Conservation (phyloP, 2,888 invertebrate genomes). For the Ophioninae sp. region DNA sequence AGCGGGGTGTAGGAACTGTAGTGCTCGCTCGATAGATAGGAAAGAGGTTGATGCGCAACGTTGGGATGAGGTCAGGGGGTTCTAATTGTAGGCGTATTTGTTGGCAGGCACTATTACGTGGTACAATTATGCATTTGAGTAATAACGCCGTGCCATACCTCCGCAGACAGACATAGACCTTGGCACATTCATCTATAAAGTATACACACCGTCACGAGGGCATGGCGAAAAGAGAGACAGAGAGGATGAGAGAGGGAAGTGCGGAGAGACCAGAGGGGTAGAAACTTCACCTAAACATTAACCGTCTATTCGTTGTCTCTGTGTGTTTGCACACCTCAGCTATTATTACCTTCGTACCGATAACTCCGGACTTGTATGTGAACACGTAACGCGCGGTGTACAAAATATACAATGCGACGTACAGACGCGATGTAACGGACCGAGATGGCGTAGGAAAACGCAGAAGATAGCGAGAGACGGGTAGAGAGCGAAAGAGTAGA, state of each 20-base stretch:
- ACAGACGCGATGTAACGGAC: constrained; percentile 36
- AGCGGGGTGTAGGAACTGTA: not conserved
- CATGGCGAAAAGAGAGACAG: not conserved
- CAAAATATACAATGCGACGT: constrained; percentile 49
- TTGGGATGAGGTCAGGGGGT: constrained; percentile 26
- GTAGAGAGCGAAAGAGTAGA: constrained; percentile 66
- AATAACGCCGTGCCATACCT: constrained; percentile 66
- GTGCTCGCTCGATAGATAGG: constrained; percentile 31
- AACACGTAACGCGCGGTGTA: constrained; percentile 28
- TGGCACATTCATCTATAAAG: constrained; percentile 25
- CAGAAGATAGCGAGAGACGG: constrained; percentile 47
- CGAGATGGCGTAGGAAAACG: constrained; percentile 14
- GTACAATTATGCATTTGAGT: constrained; percentile 73
- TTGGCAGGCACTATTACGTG: constrained; percentile 69
- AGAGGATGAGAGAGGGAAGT: constrained; percentile 15
- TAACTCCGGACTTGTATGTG: constrained; percentile 25
- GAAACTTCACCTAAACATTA: constrained; percentile 57
- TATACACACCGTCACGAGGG: constrained; percentile 1
- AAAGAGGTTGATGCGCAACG: constrained; percentile 56
- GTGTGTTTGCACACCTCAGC: constrained; percentile 63
- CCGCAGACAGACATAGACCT: constrained; percentile 25
- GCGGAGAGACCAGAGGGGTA: constrained; percentile 9
- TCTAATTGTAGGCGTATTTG: constrained; percentile 74
- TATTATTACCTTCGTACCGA: constrained; percentile 61
- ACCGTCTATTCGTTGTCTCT: constrained; percentile 53